Evolutionary conservation across 2,113 vertebrate genomes (phyloP).

Genomic region (Probosciger aterrimus): DNA sequence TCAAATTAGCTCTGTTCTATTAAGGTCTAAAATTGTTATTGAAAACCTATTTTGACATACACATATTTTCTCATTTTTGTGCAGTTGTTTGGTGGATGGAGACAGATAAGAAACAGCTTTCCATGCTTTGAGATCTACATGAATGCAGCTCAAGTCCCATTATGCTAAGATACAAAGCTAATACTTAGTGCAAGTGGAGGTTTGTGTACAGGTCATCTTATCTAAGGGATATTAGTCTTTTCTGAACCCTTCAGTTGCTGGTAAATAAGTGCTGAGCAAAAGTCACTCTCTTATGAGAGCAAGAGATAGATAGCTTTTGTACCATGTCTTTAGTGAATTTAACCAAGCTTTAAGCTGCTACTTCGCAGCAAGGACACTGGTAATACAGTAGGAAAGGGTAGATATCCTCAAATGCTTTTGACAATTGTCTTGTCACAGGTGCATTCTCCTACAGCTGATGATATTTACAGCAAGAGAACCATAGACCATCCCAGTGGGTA

Average conservation of each 20-base stretch:
- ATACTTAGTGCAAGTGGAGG: neutral
- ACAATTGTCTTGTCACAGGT: neutral
- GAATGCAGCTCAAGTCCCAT: neutral
- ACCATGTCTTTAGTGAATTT: neutral
- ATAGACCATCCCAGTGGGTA: neutral
- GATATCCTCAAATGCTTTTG: neutral
- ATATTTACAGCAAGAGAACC: neutral
- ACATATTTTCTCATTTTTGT: neutral
- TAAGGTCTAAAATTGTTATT: neutral
- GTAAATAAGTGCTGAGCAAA: neutral
- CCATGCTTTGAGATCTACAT: neutral
- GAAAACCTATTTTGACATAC: neutral
- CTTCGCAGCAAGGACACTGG: neutral
- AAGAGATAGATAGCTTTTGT: neutral
- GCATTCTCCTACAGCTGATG: neutral
- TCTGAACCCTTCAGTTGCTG: neutral
- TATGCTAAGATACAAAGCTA: neutral
- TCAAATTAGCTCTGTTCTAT: neutral
- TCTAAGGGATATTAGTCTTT: neutral
- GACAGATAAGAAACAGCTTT: neutral
- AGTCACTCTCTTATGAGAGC: neutral
- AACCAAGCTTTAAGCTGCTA: neutral
- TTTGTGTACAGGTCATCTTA: neutral
- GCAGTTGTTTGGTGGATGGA: neutral
- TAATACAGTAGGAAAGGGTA: neutral